Base-by-base conservation (phyloP, 2,113 vertebrate species). In the Procavia capensis region DNA sequence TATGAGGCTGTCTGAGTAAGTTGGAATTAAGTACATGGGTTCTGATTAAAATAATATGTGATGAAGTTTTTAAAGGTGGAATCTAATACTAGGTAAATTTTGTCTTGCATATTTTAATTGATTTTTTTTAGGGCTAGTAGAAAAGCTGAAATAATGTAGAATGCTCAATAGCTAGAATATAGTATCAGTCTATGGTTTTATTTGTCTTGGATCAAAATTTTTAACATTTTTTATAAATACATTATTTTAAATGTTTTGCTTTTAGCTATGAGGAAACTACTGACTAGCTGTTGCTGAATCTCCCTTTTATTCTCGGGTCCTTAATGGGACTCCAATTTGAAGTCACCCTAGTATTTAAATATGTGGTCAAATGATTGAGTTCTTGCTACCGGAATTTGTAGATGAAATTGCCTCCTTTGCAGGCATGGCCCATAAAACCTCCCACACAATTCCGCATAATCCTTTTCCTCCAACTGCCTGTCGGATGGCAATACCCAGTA, bases 401-500 rank as follows among this genome's bases (percentile, higher is more conserved):
- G 95, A 57, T 45, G 85, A 13, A 72, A 83, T 8, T n/a, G 36
- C 82, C 74, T 96, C 76, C 74, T 92, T 95, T 97, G 82, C 82
- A 94, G 47, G 85, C 45, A 95, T 59, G 6, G 34, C 34, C n/a
- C 36, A 82, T 92, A 94, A 61, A 87, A 72, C 63, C 41, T 88
- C 54, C n/a, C 19, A 36, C 70, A 72, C n/a, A 39, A 20, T 39
- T 22, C 20, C 25, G 9, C 36, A 36, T 41, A 39, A 24, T 39
- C 70, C 41, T 72, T 72, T 72, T 31, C 20, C 34, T 36, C 29
- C 70, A 39, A 9, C 70, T 39, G 70, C 19, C n/a, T 72, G 70
- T 68, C 43, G 14, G 5, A 36, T 74, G 70, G 87, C 11, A 64
- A 90, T 59, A 93, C 25, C 41, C 64, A 63, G 11, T 39, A 29